Conservation (phyloP, 2,888 invertebrate genomes). For the Fabriciana adippe region DNA sequence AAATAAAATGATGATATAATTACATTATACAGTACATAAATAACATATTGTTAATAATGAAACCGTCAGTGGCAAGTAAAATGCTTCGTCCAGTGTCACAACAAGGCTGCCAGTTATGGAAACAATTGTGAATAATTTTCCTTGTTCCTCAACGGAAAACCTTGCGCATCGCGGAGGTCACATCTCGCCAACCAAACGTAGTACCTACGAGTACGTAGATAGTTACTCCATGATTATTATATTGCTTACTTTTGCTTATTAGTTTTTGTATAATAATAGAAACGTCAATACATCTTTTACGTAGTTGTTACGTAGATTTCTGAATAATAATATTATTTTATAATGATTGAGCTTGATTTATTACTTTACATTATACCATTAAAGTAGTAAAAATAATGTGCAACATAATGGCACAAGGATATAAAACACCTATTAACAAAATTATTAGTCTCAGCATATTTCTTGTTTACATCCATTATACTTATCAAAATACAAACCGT, state of each 20-base stretch:
- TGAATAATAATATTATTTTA: not conserved
- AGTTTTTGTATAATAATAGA: not conserved
- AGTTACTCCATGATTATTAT: slow-evolving; percentile 19
- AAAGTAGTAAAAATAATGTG: slow-evolving; percentile 8
- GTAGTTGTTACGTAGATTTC: too few relatives aligned
- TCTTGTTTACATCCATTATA: slow-evolving; percentile 20
- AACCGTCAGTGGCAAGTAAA: slow-evolving; percentile 39
- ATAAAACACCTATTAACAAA: slow-evolving; percentile 14
- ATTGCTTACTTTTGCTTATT: slow-evolving; percentile 1
- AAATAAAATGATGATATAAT: not conserved
- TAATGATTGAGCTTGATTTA: slow-evolving; percentile 8
- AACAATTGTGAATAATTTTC: slow-evolving; percentile 64
- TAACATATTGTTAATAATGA: slow-evolving; percentile 28
- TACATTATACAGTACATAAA: slow-evolving; percentile 5
- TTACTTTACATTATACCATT: slow-evolving; percentile 1
- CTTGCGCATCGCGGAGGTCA: slow-evolving; percentile 69
- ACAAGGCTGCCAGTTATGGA: slow-evolving; percentile 62
- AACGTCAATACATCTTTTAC: too few relatives aligned
- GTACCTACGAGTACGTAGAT: slow-evolving; percentile 8
- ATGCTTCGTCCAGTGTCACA: slow-evolving; percentile 56
- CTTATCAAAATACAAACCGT: slow-evolving; percentile 12
- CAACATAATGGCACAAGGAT: not conserved
- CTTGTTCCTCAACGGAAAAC: slow-evolving; percentile 73
- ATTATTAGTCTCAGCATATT: slow-evolving; percentile 12
- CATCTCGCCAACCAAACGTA: slow-evolving; percentile 41